phyloP scores from a whole-genome alignment of 2,113 vertebrate species.

The Phycodurus eques region DNA sequence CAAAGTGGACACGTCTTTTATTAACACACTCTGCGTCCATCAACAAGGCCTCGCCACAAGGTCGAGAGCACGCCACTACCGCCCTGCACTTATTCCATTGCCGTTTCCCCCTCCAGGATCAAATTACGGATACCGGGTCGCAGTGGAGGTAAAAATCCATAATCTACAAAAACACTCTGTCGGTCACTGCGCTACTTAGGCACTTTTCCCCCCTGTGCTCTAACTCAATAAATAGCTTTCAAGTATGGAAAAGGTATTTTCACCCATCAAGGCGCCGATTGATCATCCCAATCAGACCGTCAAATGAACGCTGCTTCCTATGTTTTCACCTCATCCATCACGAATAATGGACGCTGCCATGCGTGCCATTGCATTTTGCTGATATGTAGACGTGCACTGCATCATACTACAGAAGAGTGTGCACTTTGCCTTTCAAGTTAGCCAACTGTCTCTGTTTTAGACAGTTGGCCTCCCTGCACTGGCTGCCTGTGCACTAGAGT shows the following conservation, averaged over 20 bases:
- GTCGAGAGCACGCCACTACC: constrained; percentile 40
- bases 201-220: constrained; percentile 68
- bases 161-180: constrained; percentile 72
- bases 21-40: constrained; percentile 76
- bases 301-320: constrained; percentile 25
- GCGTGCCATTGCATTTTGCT: neutral
- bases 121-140: constrained; percentile 62
- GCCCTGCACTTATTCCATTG: constrained; percentile 66
- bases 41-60: constrained; percentile 58
- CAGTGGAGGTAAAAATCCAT: constrained; percentile 62
- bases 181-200: constrained; percentile 66
- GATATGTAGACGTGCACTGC: neutral
- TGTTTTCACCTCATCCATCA: constrained; percentile 31
- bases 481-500: no score
- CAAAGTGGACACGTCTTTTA: constrained; percentile 76
- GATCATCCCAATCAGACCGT: constrained; percentile 31
- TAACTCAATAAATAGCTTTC: constrained; percentile 81
- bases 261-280: constrained; percentile 54
- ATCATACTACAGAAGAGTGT: neutral
- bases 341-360: constrained; percentile 11
- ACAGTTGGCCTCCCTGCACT: no score
- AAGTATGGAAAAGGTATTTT: constrained; percentile 75
- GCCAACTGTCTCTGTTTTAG: no score
- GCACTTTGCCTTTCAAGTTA: neutral
- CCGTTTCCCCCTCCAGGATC: constrained; percentile 65